These are phyloP conservation scores for Lordiphosa fenestrarum DNA, from an alignment of 2,888 invertebrate species.

Conservation along the genomic window DNA sequence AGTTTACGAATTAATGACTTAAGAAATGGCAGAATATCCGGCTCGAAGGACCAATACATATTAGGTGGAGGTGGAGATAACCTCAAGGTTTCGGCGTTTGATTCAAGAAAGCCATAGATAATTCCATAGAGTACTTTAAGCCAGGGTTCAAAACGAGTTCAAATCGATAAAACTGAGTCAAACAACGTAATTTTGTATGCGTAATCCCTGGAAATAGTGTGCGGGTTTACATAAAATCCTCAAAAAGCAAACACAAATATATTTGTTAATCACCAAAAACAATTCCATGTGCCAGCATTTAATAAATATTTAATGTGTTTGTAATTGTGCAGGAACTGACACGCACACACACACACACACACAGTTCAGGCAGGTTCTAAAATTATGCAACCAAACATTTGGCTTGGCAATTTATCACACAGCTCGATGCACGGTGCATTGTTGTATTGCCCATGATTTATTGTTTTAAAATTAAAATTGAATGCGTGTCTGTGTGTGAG, in stretches of 20 bases:
- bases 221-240: neutral
- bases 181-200: no score
- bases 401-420: slow-evolving; percentile 28
- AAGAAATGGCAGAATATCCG: no score
- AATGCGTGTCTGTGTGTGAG: slow-evolving; percentile 25
- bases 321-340: slow-evolving; percentile 60
- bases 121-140: no score
- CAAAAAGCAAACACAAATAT: slow-evolving; percentile 1
- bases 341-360: slow-evolving; percentile 20
- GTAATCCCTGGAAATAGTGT: no score
- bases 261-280: slow-evolving; percentile 22
- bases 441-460: slow-evolving; percentile 46
- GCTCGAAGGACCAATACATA: no score
- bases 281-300: slow-evolving; percentile 39
- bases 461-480: slow-evolving; percentile 58
- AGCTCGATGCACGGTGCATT: slow-evolving; percentile 4
- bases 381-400: slow-evolving; percentile 47
- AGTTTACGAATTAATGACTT: no score
- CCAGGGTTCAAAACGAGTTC: no score
- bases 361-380: slow-evolving; percentile 23
- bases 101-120: no score
- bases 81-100: no score
- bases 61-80: no score
- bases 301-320: slow-evolving; percentile 66
- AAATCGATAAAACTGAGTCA: no score